Percentiles rank a stretch among this genome's conserved stretches.
phyloP scores from a whole-genome alignment of 2,113 vertebrate genomes.

The Felis catus region DNA sequence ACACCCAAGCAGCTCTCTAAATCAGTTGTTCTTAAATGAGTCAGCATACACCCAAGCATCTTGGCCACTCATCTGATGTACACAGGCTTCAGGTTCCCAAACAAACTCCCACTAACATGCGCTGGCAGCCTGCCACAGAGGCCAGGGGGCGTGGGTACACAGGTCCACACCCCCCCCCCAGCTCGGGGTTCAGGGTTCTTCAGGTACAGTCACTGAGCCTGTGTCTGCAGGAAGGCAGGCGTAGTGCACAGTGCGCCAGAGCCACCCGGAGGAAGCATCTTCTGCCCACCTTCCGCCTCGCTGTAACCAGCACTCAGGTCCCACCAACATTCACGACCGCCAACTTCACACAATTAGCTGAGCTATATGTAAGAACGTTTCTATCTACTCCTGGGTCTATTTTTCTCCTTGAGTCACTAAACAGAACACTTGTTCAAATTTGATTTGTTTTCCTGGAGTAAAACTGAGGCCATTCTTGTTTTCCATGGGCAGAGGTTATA shows the following conservation, averaged over 20 bases:
- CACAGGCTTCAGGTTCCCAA: slow-evolving; percentile 33
- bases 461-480: neutral
- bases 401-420: slow-evolving; percentile 15
- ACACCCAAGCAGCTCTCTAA: slow-evolving; percentile 21
- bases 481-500: neutral
- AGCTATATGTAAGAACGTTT: slow-evolving; percentile 18
- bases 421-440: neutral
- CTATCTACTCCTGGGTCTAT: neutral
- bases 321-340: slow-evolving; percentile 18
- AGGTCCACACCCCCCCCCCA: neutral
- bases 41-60: slow-evolving; percentile 75
- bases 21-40: slow-evolving; percentile 78
- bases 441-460: neutral
- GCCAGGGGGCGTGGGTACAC: too few relatives aligned
- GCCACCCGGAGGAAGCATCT: neutral
- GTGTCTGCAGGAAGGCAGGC: slow-evolving; percentile 26
- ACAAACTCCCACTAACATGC: neutral
- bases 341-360: slow-evolving; percentile 42
- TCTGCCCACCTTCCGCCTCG: slow-evolving; percentile 41
- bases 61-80: slow-evolving; percentile 59
- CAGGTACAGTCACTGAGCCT: neutral
- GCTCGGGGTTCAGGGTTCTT: neutral
- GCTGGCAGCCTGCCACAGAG: neutral
- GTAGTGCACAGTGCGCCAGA: neutral
- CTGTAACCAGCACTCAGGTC: slow-evolving; percentile 29